Evolutionary conservation across 2,888 invertebrate species (phyloP).

Genomic region (Sthenelais limicola): DNA sequence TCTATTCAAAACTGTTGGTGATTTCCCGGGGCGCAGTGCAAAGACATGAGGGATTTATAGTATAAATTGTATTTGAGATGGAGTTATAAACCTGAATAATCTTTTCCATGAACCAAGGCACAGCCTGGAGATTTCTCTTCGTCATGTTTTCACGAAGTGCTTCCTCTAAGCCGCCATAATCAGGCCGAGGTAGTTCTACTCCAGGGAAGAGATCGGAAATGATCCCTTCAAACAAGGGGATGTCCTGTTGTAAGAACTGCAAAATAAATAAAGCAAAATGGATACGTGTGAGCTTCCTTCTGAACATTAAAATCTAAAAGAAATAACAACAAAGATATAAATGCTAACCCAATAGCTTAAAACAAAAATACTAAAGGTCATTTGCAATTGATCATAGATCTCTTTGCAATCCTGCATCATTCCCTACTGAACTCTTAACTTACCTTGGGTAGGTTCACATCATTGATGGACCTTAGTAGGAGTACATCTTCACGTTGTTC

Average conservation of each 20-base stretch:
- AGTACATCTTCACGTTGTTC: conserved; percentile 68
- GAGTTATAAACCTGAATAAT: conserved; percentile 66
- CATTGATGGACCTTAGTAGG: conserved; percentile 71
- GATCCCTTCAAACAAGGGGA: conserved; percentile 71
- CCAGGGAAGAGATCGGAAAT: conserved; percentile 72
- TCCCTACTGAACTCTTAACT: background rate
- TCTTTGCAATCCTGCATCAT: background rate
- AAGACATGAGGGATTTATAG: background rate
- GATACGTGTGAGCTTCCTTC: too few species aligned
- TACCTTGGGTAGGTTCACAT: conserved; percentile 72
- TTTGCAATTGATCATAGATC: background rate
- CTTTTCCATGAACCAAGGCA: conserved; percentile 70
- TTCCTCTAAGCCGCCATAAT: conserved; percentile 65
- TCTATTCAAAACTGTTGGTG: too few species aligned
- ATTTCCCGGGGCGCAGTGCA: background rate
- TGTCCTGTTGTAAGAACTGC: conserved; percentile 71
- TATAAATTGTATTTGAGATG: too few species aligned
- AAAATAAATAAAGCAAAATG: conserved; percentile 39
- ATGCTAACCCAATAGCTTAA: background rate
- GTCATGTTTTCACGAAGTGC: conserved; percentile 60
- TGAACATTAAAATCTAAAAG: background rate
- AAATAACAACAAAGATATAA: background rate
- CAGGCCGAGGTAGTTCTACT: conserved; percentile 66
- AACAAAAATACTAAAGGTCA: background rate
- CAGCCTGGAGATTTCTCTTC: conserved; percentile 62